Percentiles rank a stretch among this genome's conserved stretches.
Conservation (phyloP, 2,113 vertebrate genomes). For the Phyllostomus hastatus region DNA sequence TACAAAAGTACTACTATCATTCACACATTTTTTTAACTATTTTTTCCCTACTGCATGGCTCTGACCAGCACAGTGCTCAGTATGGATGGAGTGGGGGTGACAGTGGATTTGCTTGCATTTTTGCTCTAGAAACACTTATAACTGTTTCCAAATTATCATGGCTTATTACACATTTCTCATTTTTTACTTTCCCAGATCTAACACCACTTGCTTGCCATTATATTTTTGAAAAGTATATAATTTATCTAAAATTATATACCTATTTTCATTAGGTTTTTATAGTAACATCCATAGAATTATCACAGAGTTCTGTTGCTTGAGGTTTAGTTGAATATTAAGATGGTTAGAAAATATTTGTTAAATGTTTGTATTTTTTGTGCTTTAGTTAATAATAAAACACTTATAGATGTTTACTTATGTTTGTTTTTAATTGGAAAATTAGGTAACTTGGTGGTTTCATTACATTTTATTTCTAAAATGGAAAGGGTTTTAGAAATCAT, state of each 20-base stretch:
- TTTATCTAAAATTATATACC: neutral
- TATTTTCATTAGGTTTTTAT: neutral
- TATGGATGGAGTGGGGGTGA: neutral
- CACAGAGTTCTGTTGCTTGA: slow-evolving; percentile 78
- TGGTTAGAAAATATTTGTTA: slow-evolving; percentile 67
- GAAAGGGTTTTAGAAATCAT: neutral
- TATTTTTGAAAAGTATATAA: neutral
- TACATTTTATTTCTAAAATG: neutral
- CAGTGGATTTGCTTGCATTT: neutral
- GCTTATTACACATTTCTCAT: neutral
- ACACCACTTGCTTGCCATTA: neutral
- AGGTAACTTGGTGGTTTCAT: neutral
- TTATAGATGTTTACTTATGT: neutral
- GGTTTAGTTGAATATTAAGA: slow-evolving; percentile 74
- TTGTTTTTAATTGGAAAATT: neutral
- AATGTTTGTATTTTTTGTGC: slow-evolving; percentile 24
- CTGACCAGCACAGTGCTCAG: neutral
- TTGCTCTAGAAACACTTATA: neutral
- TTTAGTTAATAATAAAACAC: neutral
- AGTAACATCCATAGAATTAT: neutral
- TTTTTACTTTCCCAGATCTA: neutral
- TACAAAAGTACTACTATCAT: neutral
- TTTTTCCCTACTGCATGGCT: neutral
- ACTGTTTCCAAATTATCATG: neutral
- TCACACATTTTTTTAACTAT: neutral